phyloP scores from a whole-genome alignment of 2,888 invertebrate genomes.

The Apodemia mormo region DNA sequence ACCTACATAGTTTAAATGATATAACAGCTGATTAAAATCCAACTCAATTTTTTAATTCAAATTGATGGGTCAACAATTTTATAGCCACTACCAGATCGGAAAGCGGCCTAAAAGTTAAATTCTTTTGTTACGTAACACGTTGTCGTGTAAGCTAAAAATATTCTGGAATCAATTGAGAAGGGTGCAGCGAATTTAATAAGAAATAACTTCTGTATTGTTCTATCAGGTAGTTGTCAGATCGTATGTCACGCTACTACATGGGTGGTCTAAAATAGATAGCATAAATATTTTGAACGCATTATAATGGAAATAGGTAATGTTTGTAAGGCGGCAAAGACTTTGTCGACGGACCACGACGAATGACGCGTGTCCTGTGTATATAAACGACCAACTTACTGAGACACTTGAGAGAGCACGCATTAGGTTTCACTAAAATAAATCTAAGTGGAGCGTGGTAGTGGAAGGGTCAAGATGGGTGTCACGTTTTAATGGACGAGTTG shows the following conservation, averaged over 20 bases:
- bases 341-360: slow-evolving; percentile 69
- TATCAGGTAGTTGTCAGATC: slow-evolving; percentile 71
- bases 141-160: background rate
- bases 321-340: slow-evolving; percentile 57
- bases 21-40: too few relatives aligned
- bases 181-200: slow-evolving; percentile 53
- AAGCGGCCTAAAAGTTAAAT: background rate
- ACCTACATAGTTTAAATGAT: too few relatives aligned
- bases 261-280: slow-evolving; percentile 75
- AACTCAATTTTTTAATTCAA: too few relatives aligned
- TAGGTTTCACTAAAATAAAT: slow-evolving; percentile 21
- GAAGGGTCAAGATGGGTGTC: slow-evolving; percentile 40
- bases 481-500: slow-evolving; percentile 44
- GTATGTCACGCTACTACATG: slow-evolving; percentile 61
- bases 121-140: background rate
- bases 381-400: slow-evolving; percentile 40
- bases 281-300: slow-evolving; percentile 75
- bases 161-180: slow-evolving; percentile 36
- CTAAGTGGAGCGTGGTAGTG: background rate
- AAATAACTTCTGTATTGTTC: slow-evolving; percentile 62
- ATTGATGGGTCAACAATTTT: too few relatives aligned
- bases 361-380: slow-evolving; percentile 49
- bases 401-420: slow-evolving; percentile 32
- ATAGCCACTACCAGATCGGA: too few relatives aligned
- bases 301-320: slow-evolving; percentile 72